Conservation (phyloP, 2,888 invertebrate genomes). For the Diaprepes abbreviatus region DNA sequence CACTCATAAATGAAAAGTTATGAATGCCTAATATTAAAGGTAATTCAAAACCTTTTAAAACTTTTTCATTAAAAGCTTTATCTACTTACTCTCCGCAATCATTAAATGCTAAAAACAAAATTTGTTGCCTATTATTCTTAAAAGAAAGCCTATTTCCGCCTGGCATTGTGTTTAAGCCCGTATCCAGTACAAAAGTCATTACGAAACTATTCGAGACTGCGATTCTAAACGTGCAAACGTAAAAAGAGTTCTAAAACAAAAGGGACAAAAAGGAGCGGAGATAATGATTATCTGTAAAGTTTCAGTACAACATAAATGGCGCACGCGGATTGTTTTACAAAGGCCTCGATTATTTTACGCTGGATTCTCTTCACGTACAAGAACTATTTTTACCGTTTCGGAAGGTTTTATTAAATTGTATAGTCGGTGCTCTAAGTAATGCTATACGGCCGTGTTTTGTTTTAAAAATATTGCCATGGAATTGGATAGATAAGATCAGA, state of each 20-base stretch:
- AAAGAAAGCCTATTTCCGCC: conserved; percentile 23
- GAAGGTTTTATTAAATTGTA: conserved; percentile 45
- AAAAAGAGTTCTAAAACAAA: conserved; percentile 46
- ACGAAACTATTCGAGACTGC: conserved; percentile 38
- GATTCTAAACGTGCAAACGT: conserved; percentile 44
- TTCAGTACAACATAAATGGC: conserved; percentile 47
- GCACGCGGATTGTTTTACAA: conserved; percentile 46
- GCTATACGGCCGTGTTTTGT: background rate
- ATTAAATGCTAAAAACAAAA: conserved; percentile 5
- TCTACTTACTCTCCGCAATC: too few relatives aligned
- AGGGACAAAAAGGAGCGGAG: conserved; percentile 36
- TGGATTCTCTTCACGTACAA: conserved; percentile 38
- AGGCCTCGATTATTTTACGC: conserved; percentile 31
- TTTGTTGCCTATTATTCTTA: conserved; percentile 28
- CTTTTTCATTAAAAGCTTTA: too few relatives aligned
- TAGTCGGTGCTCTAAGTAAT: background rate
- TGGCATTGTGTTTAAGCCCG: background rate
- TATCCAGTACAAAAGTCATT: conserved; percentile 39
- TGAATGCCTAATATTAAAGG: too few relatives aligned
- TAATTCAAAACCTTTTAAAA: too few relatives aligned
- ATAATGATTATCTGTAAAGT: conserved; percentile 48
- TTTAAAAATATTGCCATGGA: background rate
- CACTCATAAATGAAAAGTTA: too few relatives aligned
- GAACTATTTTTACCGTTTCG: conserved; percentile 45
- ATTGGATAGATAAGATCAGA: too few relatives aligned